A percentile compares a stretch with the other conserved stretches of the same genome.
These are phyloP conservation scores for Tetragnatha versicolor DNA, from an alignment of 1,140 invertebrate species.

Conservation along the genomic window DNA sequence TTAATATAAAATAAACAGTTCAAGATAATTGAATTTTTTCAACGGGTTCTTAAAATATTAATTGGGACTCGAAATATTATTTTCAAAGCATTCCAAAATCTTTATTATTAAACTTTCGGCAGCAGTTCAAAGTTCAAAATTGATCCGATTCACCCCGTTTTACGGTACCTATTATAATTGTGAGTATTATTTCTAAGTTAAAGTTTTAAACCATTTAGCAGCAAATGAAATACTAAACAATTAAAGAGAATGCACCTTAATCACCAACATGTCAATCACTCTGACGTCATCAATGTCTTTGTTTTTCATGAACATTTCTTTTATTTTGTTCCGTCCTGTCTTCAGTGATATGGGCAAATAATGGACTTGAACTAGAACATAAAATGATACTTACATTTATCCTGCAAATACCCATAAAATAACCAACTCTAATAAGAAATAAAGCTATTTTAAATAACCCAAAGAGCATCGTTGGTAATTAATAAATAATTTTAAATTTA, in stretches of 20 bases:
- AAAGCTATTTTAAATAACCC: not conserved
- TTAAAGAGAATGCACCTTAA: constrained; percentile 74
- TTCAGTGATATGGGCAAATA: constrained; percentile 77
- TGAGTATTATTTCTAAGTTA: not conserved
- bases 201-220: not conserved
- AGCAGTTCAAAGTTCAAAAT: not conserved
- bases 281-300: constrained; percentile 80
- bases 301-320: constrained; percentile 82
- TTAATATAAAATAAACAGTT: too few relatives aligned
- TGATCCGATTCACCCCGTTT: not conserved
- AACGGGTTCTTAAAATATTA: too few relatives aligned
- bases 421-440: not conserved
- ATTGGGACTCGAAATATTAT: not conserved
- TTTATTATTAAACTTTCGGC: not conserved
- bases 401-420: not conserved
- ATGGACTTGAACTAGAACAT: constrained; percentile 75
- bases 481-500: not conserved
- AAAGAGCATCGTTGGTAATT: not conserved
- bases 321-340: constrained; percentile 75
- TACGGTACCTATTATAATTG: not conserved
- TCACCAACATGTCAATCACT: constrained; percentile 86
- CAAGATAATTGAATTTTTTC: too few relatives aligned
- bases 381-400: constrained; percentile 42
- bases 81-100: not conserved
- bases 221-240: constrained; percentile 6